phyloP scores from a whole-genome alignment of 2,113 vertebrate species.

The Chaetura pelagica region DNA sequence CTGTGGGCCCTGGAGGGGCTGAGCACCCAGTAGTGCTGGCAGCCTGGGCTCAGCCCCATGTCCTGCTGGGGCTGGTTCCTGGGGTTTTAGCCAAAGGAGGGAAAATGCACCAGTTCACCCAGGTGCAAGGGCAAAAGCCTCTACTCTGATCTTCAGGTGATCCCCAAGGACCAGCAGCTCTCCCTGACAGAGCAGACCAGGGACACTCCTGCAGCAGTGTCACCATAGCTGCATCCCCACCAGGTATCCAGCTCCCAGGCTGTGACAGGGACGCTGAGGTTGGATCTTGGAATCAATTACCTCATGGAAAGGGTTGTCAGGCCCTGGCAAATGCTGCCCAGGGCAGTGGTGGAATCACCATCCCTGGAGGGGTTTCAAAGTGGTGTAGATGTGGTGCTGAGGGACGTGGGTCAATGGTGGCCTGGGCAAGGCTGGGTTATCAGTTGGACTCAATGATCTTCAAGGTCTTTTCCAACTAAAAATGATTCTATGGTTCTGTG shows the following conservation, averaged over 20 bases:
- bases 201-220: accelerated
- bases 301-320: no score
- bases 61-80: not conserved
- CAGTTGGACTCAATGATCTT: no score
- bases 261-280: no score
- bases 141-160: not conserved
- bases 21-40: not conserved
- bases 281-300: no score
- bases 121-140: not conserved
- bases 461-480: no score
- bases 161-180: not conserved
- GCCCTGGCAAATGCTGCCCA: no score
- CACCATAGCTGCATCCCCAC: not conserved
- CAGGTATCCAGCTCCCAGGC: not conserved
- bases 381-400: no score
- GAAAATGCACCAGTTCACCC: not conserved
- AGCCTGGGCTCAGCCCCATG: accelerated
- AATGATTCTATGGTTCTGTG: accelerated
- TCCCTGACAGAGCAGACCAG: not conserved
- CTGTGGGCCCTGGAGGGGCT: accelerated
- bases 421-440: no score
- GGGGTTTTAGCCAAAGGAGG: not conserved
- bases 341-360: no score
- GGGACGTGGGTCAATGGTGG: no score
- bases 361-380: no score